Conservation (phyloP, 2,797 vertebrate genomes). For the Rhinatrema bivittatum region DNA sequence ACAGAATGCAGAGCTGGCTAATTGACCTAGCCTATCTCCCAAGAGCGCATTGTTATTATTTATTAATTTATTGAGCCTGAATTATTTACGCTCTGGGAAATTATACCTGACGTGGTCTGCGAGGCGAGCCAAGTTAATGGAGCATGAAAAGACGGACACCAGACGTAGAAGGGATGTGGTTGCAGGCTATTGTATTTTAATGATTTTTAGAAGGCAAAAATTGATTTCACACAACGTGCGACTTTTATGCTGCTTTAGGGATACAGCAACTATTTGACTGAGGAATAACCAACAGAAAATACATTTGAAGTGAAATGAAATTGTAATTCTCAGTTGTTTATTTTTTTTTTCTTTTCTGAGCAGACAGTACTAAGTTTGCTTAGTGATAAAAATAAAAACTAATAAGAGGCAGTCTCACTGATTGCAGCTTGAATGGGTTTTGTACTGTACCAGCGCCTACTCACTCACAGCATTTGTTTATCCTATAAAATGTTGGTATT, state of each 20-base stretch:
- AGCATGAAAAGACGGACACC: constrained; percentile 63
- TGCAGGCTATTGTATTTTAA: constrained; percentile 69
- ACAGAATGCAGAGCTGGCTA: constrained; percentile 80
- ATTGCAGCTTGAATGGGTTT: too few species aligned
- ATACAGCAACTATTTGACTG: constrained; percentile 71
- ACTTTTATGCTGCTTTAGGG: constrained; percentile 75
- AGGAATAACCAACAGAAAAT: constrained; percentile 65
- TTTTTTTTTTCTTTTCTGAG: constrained; percentile 62
- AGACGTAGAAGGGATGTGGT: constrained; percentile 60
- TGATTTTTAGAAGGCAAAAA: constrained; percentile 71
- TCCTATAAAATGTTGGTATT: too few species aligned
- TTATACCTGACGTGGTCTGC: constrained; percentile 71
- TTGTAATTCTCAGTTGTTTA: constrained; percentile 53
- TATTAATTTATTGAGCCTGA: constrained; percentile 98
- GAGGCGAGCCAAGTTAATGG: constrained; percentile 80
- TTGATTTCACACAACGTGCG: constrained; percentile 73
- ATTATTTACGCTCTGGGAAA: constrained; percentile 89
- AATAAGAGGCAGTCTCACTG: constrained; percentile 25
- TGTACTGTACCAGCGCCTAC: too few species aligned
- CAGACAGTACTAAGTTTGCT: constrained; percentile 49
- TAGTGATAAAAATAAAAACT: constrained; percentile 53
- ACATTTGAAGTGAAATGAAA: constrained; percentile 79
- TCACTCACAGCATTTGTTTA: too few species aligned
- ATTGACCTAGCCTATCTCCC: constrained; percentile 88
- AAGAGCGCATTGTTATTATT: constrained; percentile 91